These are phyloP conservation scores for Podarcis raffonei DNA, from an alignment of 2,113 vertebrate genomes.

Conservation along the genomic window DNA sequence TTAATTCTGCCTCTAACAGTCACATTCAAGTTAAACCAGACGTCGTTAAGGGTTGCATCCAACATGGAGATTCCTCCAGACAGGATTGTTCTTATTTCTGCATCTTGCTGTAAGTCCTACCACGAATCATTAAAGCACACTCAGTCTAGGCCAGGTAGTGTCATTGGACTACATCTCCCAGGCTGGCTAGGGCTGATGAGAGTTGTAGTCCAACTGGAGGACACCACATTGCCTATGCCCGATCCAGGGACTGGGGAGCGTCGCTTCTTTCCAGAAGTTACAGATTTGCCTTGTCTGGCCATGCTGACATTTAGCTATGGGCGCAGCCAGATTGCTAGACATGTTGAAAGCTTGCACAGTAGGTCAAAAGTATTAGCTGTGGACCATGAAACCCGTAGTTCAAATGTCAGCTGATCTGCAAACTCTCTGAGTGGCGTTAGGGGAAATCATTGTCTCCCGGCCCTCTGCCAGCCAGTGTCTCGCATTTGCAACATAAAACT, in stretches of 20 bases:
- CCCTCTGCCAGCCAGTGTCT: too few species aligned
- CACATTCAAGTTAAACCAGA: not conserved
- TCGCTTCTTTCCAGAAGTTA: not conserved
- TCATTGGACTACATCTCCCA: too few species aligned
- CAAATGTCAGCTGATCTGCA: not conserved
- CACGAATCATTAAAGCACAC: not conserved
- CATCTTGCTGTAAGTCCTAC: not conserved
- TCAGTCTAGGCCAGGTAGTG: not conserved
- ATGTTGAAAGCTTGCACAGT: not conserved
- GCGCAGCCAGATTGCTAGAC: not conserved
- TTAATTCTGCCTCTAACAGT: not conserved
- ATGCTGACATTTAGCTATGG: not conserved
- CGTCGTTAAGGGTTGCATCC: not conserved
- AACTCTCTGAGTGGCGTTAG: not conserved
- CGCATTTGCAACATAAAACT: too few species aligned
- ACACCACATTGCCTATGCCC: too few species aligned
- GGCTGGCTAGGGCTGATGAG: too few species aligned
- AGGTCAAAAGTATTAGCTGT: not conserved
- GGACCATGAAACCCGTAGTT: not conserved
- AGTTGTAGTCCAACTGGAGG: too few species aligned
- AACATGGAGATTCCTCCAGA: not conserved
- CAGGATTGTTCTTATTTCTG: not conserved
- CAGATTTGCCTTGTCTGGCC: not conserved
- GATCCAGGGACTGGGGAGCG: too few species aligned
- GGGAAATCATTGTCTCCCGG: not conserved